phyloP scores from a whole-genome alignment of 1,140 invertebrate species.

The Mamestra configurata region DNA sequence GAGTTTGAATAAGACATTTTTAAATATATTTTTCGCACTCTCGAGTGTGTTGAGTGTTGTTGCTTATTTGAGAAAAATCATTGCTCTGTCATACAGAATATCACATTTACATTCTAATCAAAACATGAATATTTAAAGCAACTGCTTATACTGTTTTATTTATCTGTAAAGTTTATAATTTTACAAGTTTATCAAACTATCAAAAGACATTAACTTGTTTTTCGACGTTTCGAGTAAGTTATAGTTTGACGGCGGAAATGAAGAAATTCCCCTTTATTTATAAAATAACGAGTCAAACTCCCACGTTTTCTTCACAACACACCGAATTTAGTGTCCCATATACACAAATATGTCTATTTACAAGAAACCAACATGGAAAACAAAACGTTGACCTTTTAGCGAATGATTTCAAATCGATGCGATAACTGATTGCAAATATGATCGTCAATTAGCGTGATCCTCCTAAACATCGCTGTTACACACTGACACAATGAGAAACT shows the following conservation, averaged over 20 bases:
- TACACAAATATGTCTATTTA: conserved; percentile 2
- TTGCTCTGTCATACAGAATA: no score
- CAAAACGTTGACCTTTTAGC: conserved; percentile 46
- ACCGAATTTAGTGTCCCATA: background rate
- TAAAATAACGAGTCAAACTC: background rate
- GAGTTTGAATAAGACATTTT: conserved; percentile 12
- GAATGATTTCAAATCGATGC: conserved; percentile 44
- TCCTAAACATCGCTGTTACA: conserved; percentile 41
- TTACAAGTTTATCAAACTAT: no score
- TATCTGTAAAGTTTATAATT: no score
- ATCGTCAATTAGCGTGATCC: conserved; percentile 31
- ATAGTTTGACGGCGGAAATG: background rate
- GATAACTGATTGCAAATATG: conserved; percentile 51
- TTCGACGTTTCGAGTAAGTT: no score
- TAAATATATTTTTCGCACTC: background rate
- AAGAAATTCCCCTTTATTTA: background rate
- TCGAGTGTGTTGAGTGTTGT: background rate
- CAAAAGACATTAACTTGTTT: no score
- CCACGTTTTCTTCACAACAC: conserved; percentile 3
- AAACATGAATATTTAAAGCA: no score
- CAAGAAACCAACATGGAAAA: background rate
- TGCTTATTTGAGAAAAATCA: background rate
- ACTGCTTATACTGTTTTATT: no score
- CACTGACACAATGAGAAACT: background rate
- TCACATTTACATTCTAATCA: no score